Evolutionary conservation across 1,140 invertebrate genomes (phyloP).

Genomic region (Colletes latitarsis): DNA sequence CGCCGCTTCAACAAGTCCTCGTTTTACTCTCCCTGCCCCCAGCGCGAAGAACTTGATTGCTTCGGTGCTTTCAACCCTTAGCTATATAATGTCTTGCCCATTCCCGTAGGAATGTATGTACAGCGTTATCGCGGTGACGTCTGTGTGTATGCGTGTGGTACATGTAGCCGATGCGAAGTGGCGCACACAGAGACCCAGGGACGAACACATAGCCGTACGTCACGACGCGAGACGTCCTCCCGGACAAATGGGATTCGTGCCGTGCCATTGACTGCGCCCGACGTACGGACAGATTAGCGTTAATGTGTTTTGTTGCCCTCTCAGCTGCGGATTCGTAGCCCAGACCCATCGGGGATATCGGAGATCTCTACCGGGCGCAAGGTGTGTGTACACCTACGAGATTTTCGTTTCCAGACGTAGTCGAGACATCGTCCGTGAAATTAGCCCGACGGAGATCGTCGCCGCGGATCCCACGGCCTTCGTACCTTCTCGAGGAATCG

Average conservation of each 20-base stretch:
- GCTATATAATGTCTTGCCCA: constrained; percentile 4
- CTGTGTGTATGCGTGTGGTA: neutral
- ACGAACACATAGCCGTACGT: constrained; percentile 40
- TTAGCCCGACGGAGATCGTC: constrained; percentile 2
- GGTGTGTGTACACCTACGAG: neutral
- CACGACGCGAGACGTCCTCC: constrained; percentile 58
- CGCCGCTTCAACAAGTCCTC: constrained; percentile 12
- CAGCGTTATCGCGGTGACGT: neutral
- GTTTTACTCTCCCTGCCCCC: neutral
- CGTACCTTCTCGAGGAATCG: neutral
- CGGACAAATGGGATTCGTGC: constrained; percentile 65
- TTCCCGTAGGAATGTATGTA: constrained; percentile 3
- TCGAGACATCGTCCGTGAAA: constrained; percentile 34
- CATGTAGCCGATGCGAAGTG: too few species aligned
- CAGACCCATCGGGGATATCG: constrained; percentile 21
- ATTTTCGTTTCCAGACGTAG: constrained; percentile 13
- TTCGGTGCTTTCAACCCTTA: constrained; percentile 18
- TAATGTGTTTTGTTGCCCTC: constrained; percentile 64
- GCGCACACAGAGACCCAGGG: neutral
- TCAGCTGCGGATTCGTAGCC: constrained; percentile 19
- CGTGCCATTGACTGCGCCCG: constrained; percentile 61
- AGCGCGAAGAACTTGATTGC: constrained; percentile 49
- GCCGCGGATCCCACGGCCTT: neutral
- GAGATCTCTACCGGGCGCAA: neutral
- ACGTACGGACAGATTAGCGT: constrained; percentile 65